Evolutionary conservation across 2,113 vertebrate genomes (phyloP).

Genomic region (Micromys minutus): DNA sequence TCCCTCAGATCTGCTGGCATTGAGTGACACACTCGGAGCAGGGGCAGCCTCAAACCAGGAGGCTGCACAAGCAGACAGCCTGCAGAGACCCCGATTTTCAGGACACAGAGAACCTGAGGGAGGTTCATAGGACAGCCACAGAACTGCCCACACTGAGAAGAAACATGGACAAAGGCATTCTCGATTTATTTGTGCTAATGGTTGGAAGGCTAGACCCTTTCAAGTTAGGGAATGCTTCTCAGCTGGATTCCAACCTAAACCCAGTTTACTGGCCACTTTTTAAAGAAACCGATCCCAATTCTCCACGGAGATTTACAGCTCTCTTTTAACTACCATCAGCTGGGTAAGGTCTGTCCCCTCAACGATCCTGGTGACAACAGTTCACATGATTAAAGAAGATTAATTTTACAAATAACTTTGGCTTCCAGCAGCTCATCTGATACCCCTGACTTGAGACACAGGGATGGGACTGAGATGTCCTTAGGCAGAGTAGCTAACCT

Average conservation of each 20-base stretch:
- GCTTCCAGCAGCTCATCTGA: neutral
- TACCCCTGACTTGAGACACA: neutral
- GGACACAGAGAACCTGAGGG: neutral
- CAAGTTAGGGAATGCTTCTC: neutral
- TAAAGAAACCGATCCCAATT: neutral
- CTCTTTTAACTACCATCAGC: neutral
- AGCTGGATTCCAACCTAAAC: neutral
- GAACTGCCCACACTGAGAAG: neutral
- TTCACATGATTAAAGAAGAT: neutral
- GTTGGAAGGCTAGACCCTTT: neutral
- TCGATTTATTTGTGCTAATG: neutral
- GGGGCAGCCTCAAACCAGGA: neutral
- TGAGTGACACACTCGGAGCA: neutral
- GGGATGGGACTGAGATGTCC: neutral
- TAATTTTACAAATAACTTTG: neutral
- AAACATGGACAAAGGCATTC: neutral
- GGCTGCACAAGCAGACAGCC: neutral
- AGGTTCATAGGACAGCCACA: neutral
- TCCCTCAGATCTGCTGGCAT: neutral
- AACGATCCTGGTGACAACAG: neutral
- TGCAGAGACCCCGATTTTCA: neutral
- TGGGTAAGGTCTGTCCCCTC: neutral
- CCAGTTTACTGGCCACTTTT: neutral
- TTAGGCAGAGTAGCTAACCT: neutral
- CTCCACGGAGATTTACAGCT: neutral